phyloP scores from a whole-genome alignment of 2,797 vertebrate genomes.

The Poeciliopsis infans region DNA sequence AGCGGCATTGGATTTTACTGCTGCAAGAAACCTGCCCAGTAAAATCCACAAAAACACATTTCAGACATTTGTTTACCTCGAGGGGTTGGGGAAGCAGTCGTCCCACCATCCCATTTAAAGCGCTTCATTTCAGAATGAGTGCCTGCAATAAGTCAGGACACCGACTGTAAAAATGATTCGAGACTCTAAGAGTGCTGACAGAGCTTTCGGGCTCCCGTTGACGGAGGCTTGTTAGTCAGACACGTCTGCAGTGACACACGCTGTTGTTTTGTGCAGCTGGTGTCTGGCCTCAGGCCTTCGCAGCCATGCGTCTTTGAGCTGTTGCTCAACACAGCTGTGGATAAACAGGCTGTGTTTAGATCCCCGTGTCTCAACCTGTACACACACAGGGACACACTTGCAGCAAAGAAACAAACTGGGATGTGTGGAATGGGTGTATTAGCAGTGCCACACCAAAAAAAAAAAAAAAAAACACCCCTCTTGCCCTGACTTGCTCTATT shows the following conservation, averaged over 20 bases:
- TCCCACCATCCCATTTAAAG: not conserved
- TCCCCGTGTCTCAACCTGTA: conserved; percentile 71
- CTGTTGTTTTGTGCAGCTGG: conserved; percentile 58
- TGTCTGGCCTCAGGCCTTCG: conserved; percentile 45
- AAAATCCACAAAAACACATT: conserved; percentile 64
- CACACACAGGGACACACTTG: conserved; percentile 16
- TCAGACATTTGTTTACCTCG: conserved; percentile 52
- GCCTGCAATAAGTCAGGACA: conserved; percentile 7
- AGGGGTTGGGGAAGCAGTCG: conserved; percentile 14
- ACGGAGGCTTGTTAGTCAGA: conserved; percentile 54
- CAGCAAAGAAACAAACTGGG: conserved; percentile 46
- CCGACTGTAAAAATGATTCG: conserved; percentile 23
- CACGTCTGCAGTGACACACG: conserved; percentile 54
- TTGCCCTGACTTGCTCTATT: conserved; percentile 67
- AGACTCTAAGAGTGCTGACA: conserved; percentile 21
- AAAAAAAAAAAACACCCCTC: conserved; percentile 17
- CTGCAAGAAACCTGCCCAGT: conserved; percentile 16
- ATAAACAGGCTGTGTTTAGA: conserved; percentile 78
- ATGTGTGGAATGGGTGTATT: conserved; percentile 53
- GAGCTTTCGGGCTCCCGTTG: conserved; percentile 7
- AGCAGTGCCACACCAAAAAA: conserved; percentile 54
- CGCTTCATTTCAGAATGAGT: not conserved
- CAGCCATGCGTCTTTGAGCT: conserved; percentile 42
- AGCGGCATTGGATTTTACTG: not conserved
- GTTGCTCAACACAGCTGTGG: conserved; percentile 75